These are phyloP conservation scores for Strix aluco DNA, from an alignment of 2,113 vertebrate genomes.

Conservation along the genomic window DNA sequence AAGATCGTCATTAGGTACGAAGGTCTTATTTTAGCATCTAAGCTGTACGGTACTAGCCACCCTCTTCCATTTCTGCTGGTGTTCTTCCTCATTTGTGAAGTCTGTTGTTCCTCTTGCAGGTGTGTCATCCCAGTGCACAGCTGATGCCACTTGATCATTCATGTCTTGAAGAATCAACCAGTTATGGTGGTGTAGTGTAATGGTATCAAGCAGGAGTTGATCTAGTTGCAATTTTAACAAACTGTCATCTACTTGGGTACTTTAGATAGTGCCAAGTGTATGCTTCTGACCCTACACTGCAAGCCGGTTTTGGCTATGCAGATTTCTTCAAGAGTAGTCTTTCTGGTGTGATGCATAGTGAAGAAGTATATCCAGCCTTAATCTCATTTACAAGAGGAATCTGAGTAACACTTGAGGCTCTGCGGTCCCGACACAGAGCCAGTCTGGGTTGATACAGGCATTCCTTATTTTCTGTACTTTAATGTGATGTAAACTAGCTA, in stretches of 20 bases:
- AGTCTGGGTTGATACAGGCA: neutral
- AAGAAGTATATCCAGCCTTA: neutral
- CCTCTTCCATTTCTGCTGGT: neutral
- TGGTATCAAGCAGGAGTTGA: neutral
- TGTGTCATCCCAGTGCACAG: neutral
- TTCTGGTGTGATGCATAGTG: neutral
- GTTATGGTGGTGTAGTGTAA: neutral
- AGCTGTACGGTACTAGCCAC: neutral
- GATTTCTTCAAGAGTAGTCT: neutral
- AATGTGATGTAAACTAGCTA: neutral
- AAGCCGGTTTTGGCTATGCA: neutral
- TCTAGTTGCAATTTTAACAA: neutral
- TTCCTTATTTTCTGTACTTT: neutral
- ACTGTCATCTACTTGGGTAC: neutral
- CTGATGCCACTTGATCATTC: neutral
- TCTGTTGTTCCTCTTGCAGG: neutral
- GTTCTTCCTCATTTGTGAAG: neutral
- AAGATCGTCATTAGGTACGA: rapidly evolving
- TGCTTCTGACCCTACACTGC: neutral
- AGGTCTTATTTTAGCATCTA: neutral
- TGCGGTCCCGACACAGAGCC: neutral
- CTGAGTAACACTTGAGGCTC: neutral
- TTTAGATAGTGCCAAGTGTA: neutral
- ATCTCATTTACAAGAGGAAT: neutral
- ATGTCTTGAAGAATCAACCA: neutral